Evolutionary conservation across 2,888 invertebrate species (phyloP), one percentile per base, ranked within the genome.

Genomic region (Drosophila testacea): DNA sequence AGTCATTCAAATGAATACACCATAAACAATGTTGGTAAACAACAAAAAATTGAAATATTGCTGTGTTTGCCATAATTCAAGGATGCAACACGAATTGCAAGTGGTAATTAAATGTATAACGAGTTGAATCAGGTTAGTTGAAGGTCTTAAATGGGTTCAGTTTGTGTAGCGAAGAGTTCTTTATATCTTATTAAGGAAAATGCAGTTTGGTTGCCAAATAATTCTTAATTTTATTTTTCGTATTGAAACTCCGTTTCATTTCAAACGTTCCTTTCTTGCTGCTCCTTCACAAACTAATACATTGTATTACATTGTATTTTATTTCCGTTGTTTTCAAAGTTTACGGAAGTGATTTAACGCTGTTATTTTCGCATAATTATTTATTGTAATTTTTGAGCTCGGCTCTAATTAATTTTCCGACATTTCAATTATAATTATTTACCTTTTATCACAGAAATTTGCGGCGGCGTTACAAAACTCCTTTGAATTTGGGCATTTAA

Each of bases 401-500:
- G 13, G 1, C 22, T 48, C 30, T 4, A 38, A n/a, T 22, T 16
- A 11, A 11, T 51, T 36, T 55, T 55, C 34, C 44, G 22, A 39
- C 28, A 32, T 50, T 52, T 34, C 16, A 28, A 39, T 28, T 3
- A 22, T 28, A 11, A 6, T 55, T 60, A 83, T 81, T 91, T 92
- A 92, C 92, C 92, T 92, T 92, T 92, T 92, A 92, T 92, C 92
- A 92, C 92, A 92, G 92, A 92, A 91, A 90, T 90, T 91, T 78
- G 91, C 91, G 81, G 91, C 92, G 79, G 91, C 91, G 82, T 91
- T 90, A 89, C 92, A 92, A 88, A 92, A 92, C 89, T 92, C 92
- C 89, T 92, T 92, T 70, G 92, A 92, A 91, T 92, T 92, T 71
- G 92, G 92, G 85, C 92, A 92, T 91, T 92, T 92, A 85, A 92